These are phyloP conservation scores for Anthopleura xanthogrammica DNA, from an alignment of 92 coral and sea anemone genomes.

Conservation along the genomic window DNA sequence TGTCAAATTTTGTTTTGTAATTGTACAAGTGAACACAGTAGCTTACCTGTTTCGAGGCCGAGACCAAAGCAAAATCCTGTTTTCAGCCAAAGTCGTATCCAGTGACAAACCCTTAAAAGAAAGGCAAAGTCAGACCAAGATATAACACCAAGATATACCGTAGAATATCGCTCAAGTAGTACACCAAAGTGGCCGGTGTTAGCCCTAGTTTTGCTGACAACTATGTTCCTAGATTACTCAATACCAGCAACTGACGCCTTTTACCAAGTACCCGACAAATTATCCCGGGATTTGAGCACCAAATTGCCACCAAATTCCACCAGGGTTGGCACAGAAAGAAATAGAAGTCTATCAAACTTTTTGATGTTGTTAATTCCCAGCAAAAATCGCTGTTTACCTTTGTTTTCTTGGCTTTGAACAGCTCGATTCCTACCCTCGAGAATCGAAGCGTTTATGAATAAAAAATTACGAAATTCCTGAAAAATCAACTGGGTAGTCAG, in stretches of 20 bases:
- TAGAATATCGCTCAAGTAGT: background rate
- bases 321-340: background rate
- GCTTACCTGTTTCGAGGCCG: constrained; percentile 36
- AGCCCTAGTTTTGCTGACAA: background rate
- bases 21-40: constrained; percentile 9
- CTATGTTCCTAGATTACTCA: background rate
- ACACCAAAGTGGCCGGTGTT: background rate
- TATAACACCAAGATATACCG: background rate
- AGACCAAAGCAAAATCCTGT: constrained; percentile 20
- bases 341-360: background rate
- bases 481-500: constrained; percentile 56
- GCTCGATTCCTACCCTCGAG: constrained; percentile 52
- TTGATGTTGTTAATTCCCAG: background rate
- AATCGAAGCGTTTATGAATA: constrained; percentile 70
- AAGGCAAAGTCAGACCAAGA: constrained; percentile 11
- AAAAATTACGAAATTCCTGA: constrained; percentile 79
- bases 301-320: background rate
- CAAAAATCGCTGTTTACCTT: constrained; percentile 48
- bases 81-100: constrained; percentile 7
- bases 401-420: constrained; percentile 19
- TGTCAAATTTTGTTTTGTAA: background rate
- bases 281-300: background rate
- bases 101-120: constrained; percentile 22
- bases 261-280: background rate
- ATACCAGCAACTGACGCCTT: background rate